phyloP scores from a whole-genome alignment of 2,888 invertebrate genomes.

The Branchellion lobata region DNA sequence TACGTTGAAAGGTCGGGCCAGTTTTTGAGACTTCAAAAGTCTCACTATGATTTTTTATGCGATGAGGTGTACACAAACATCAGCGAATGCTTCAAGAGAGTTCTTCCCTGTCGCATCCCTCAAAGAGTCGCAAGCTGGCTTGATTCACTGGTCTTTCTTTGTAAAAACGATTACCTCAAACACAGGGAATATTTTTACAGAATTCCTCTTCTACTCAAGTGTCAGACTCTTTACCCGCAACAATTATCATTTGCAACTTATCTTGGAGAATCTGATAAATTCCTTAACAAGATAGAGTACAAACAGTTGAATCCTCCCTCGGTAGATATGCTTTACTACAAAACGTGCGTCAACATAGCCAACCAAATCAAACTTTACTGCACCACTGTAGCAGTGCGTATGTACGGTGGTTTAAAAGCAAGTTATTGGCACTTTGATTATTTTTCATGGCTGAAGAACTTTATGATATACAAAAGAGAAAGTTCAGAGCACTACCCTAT shows the following conservation, averaged over 20 bases:
- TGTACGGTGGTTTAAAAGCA: slow-evolving; percentile 30
- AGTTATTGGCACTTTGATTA: slow-evolving; percentile 37
- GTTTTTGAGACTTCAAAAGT: slow-evolving; percentile 17
- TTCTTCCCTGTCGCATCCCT: slow-evolving; percentile 25
- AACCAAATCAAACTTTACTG: slow-evolving; percentile 23
- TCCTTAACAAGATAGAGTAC: background rate
- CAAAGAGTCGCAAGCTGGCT: background rate
- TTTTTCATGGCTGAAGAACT: slow-evolving; percentile 20
- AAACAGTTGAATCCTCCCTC: slow-evolving; percentile 11
- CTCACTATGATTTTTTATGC: slow-evolving; percentile 4
- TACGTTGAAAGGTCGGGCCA: background rate
- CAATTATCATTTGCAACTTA: slow-evolving; percentile 8
- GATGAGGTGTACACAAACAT: slow-evolving; percentile 9
- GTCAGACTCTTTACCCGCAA: slow-evolving; percentile 33
- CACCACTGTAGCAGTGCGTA: slow-evolving; percentile 15
- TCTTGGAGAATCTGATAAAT: slow-evolving; percentile 8
- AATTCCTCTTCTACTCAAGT: slow-evolving; percentile 26
- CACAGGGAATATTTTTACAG: slow-evolving; percentile 10
- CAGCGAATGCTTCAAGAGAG: slow-evolving; percentile 6
- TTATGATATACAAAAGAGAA: background rate
- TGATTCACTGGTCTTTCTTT: slow-evolving; percentile 12
- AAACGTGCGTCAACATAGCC: slow-evolving; percentile 9
- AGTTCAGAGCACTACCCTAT: background rate
- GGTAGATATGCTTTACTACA: background rate
- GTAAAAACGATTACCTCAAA: slow-evolving; percentile 17